Base-by-base conservation (phyloP, 2,888 invertebrate species). In the Alcis repandata region DNA sequence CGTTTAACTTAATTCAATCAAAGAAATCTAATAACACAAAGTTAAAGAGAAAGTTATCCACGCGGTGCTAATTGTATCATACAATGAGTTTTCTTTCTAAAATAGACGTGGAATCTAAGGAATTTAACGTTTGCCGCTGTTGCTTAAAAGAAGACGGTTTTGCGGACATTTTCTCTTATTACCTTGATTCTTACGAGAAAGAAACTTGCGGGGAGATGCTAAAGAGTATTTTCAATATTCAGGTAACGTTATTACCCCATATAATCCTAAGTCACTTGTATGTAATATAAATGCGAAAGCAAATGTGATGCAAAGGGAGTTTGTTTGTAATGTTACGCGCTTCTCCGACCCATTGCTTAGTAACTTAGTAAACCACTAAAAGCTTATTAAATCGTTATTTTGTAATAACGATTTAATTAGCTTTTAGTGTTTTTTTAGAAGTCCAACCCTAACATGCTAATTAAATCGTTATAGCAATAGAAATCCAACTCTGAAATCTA, bases 151-250 rank as follows among this genome's bases (percentile, higher is more conserved):
- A 64, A 15, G 78, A 73, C 20, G 72, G 78, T 72, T 76, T 60
- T 45, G 78, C 75, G 54, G 75, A 81, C 70, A 76, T 84, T 62
- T 76, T 74, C 0, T 59, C 70, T 0, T 79, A 80, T 71, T 82
- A 79, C 63, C 71, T 72, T 32, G 70, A 60, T 69, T 73, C 67
- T 36, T 80, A 74, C 2, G 72, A 75, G 33, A 80, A 73, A 68
- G 82, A 83, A 73, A 67, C 79, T 0, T 84, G 82, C 52, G 76
- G 68, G 19, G 77, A 76, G 3, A 82, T 88, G 80, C 69, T 88
- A 4, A 78, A 71, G 57, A 72, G 78, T 32, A 85, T 84, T 1
- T 85, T 88, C 40, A 74, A 83, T 67, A 75, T 88, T 46, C 78
- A 83, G 76, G 89, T 88, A 77, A 65, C 22, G 71, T 13, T 38